Base-by-base conservation (phyloP, 2,113 vertebrate species). In the Mungos mungo region DNA sequence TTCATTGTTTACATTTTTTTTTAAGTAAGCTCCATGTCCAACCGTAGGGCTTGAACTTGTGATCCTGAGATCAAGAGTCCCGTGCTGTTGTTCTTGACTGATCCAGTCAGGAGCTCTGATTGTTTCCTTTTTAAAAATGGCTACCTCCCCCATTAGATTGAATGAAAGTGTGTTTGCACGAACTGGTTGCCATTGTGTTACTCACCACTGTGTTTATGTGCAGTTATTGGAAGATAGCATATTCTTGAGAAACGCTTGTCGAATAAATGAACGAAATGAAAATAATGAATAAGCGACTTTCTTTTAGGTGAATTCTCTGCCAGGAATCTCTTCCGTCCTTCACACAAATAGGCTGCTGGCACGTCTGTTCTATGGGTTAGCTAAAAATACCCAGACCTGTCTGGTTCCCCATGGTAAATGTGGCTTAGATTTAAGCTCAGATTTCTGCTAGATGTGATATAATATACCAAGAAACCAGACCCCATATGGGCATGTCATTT, bases 301-400 rank as follows among this genome's bases (percentile, higher is more conserved):
- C 47, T 41, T 94, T 68, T 89, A 81, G 47, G 19, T 86, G 84
- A 81, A 84, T 86, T 92, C 1, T n/a, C 60, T 79, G 66, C 68
- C 72, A 92, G 50, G 47, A 94, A 90, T 82, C 45, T 96, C 47
- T 79, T 95, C 76, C 47, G 68, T 93, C 66, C 41, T 92, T 94
- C 45, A 60, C 35, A 82, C 41, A 82, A 86, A 45, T 41, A 96
- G 52, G 65, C 52, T 82, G 66, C 38, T 95, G 68, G 66, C 66
- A 94, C 85, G 38, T 10, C 66, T 97, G 31, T 3, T 0, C 50
- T 52, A 31, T 9, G 41, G 18, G 25, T 94, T 88, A 96, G 80
- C 81, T 92, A 87, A 95, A 97, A 93, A 95, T 90, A 88, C 0
- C 31, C 41, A 31, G 52, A 52, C 35, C 68, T 93, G 35, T 60